Base-by-base conservation (phyloP, 2,113 vertebrate species). In the Mesoclemmys tuberculata region DNA sequence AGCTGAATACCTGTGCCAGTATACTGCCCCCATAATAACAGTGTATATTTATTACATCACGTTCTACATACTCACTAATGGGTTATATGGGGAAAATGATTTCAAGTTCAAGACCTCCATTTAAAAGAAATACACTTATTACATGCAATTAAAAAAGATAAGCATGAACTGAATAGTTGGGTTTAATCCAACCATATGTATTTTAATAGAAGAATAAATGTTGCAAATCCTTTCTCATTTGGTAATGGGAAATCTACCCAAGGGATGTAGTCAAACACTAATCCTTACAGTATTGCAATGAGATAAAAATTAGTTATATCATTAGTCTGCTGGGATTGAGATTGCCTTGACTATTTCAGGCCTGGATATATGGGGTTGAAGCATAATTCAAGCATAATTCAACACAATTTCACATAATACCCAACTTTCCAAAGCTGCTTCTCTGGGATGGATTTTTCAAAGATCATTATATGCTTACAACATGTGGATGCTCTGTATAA, bases 61-160 rank as follows among this genome's bases (percentile, higher is more conserved):
- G n/a, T 71, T 71, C 21, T 38, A 71, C n/a, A 10, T 38, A 71
- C 38, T 77, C 41, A 86, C 51, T 29, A n/a, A 24, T 31, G 22
- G 27, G n/a, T 29, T 77, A 35, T 2, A 3, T 13, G 44, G 38
- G 75, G 24, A 4, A 86, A 77, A 27, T n/a, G 35, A 14, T 18
- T 74, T 46, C 41, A 49, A 64, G n/a, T 12, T 29, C 46, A 55
- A 56, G 71, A 31, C 8, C 44, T 24, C 38, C 16, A 8, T 52
- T 13, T 35, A 52, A 21, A 85, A 55, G 19, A 75, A 24, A 31
- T 75, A 51, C 13, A 21, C 71, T 31, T 16, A 38, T 68, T 46
- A 85, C 85, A 90, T 87, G 56, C 80, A 90, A 94, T 87, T 96
- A 58, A 64, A 90, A 93, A 93, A 82, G 13, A 29, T 35, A 94